These are phyloP conservation scores for Doris montereyensis DNA, from an alignment of 2,888 invertebrate species.

Conservation along the genomic window DNA sequence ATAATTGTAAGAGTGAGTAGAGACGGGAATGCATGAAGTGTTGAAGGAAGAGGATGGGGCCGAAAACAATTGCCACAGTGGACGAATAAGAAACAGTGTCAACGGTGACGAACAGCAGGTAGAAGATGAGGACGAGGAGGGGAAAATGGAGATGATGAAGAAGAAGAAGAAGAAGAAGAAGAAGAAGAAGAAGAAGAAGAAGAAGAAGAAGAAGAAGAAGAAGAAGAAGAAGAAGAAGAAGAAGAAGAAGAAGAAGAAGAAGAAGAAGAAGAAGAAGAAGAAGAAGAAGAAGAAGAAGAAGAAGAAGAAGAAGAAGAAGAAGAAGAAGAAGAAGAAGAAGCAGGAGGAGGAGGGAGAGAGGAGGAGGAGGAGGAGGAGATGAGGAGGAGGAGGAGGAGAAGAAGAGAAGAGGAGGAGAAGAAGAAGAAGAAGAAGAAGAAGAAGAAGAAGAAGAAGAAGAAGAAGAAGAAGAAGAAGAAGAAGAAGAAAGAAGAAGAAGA, in stretches of 20 bases:
- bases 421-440: not conserved
- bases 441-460: not conserved
- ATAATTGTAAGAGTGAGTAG: no score
- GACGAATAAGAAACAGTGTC: no score
- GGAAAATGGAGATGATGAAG: not conserved
- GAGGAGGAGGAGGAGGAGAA: not conserved
- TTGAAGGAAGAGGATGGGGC: no score
- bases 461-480: not conserved
- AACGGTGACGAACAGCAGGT: no score
- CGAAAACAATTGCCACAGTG: no score
- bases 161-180: not conserved
- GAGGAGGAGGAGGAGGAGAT: not conserved
- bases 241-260: not conserved
- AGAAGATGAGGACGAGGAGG: not conserved
- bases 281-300: not conserved
- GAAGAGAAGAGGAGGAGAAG: not conserved
- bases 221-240: not conserved
- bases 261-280: not conserved
- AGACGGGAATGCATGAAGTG: no score
- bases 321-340: conserved; percentile 11
- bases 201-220: not conserved
- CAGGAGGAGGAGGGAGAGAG: not conserved
- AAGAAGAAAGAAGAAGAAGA: not conserved
- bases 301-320: not conserved
- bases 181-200: not conserved